Conservation (phyloP, 2,888 invertebrate species). For the Campopleginae sp. region DNA sequence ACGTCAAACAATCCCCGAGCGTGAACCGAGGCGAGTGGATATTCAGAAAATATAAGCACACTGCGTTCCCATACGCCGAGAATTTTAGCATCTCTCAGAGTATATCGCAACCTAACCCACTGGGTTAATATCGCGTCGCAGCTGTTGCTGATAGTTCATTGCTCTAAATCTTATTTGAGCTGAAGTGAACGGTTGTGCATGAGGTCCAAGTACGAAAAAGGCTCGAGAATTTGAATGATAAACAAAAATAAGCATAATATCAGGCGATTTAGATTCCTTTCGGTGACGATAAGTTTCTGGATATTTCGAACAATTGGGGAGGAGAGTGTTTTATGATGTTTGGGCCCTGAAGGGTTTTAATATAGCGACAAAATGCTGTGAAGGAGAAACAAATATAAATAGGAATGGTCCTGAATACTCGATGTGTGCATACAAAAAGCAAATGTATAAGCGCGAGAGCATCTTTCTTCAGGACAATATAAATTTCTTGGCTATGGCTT, state of each 20-base stretch:
- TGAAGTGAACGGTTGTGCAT: constrained; percentile 33
- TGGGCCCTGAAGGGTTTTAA: neutral
- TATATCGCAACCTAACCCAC: constrained; percentile 42
- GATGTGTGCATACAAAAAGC: constrained; percentile 12
- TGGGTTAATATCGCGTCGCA: constrained; percentile 64
- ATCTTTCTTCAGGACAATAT: constrained; percentile 55
- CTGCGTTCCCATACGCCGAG: neutral
- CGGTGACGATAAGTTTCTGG: neutral
- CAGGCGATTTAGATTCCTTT: neutral
- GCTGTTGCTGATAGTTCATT: constrained; percentile 75
- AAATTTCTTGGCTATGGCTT: constrained; percentile 58
- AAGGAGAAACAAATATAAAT: neutral
- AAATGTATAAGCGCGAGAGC: constrained; percentile 11
- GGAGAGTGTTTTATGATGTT: neutral
- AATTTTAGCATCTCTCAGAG: constrained; percentile 32
- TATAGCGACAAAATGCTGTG: neutral
- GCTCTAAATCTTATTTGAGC: constrained; percentile 71
- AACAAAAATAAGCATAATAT: too few species aligned
- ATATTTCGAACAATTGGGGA: neutral
- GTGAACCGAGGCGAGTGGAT: neutral
- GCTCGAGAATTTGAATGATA: neutral
- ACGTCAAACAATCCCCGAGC: neutral
- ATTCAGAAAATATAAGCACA: constrained; percentile 25
- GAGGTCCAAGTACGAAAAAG: neutral
- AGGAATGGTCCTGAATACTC: neutral